A percentile compares a stretch with the other conserved stretches of the same genome.
These are phyloP conservation scores for Enteromius treurensis DNA, from an alignment of 2,797 vertebrate species.

Conservation along the genomic window DNA sequence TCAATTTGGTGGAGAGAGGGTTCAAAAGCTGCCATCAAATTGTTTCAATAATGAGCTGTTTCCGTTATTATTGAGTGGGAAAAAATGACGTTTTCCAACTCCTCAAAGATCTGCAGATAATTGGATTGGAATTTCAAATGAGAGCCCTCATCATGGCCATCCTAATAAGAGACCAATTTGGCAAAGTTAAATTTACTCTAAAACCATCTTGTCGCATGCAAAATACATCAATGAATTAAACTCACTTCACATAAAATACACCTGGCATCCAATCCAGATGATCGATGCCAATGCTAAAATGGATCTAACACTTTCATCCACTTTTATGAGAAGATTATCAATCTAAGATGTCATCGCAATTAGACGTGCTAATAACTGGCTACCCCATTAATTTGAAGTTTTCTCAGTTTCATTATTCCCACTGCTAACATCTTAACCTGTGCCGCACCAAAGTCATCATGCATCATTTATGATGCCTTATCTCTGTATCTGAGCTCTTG, in stretches of 20 bases:
- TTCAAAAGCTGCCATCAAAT: slow-evolving; percentile 66
- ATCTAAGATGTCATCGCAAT: slow-evolving; percentile 36
- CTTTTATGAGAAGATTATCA: slow-evolving; percentile 46
- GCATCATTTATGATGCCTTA: slow-evolving; percentile 77
- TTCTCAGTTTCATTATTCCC: slow-evolving; percentile 47
- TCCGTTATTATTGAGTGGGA: slow-evolving; percentile 63
- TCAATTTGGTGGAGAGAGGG: slow-evolving; percentile 55
- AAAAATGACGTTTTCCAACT: slow-evolving; percentile 61
- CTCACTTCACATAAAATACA: slow-evolving; percentile 40
- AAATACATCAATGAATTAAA: slow-evolving; percentile 37
- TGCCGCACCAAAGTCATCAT: slow-evolving; percentile 18
- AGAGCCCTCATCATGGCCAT: slow-evolving; percentile 53
- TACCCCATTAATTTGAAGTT: slow-evolving; percentile 30
- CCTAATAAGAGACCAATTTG: slow-evolving; percentile 44
- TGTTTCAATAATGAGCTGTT: slow-evolving; percentile 66
- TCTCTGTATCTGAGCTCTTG: slow-evolving; percentile 77
- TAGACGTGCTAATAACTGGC: slow-evolving; percentile 43
- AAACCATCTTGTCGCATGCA: slow-evolving; percentile 36
- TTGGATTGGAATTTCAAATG: slow-evolving; percentile 61
- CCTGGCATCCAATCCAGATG: slow-evolving; percentile 35
- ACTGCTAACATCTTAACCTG: slow-evolving; percentile 38
- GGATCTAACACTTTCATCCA: slow-evolving; percentile 9
- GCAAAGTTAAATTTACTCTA: slow-evolving; percentile 46
- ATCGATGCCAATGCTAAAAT: slow-evolving; percentile 36
- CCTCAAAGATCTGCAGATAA: slow-evolving; percentile 61